A percentile compares a stretch with the other conserved stretches of the same genome.
Evolutionary conservation across 2,888 invertebrate genomes (phyloP).

Genomic region (Taphrorychus bicolor): DNA sequence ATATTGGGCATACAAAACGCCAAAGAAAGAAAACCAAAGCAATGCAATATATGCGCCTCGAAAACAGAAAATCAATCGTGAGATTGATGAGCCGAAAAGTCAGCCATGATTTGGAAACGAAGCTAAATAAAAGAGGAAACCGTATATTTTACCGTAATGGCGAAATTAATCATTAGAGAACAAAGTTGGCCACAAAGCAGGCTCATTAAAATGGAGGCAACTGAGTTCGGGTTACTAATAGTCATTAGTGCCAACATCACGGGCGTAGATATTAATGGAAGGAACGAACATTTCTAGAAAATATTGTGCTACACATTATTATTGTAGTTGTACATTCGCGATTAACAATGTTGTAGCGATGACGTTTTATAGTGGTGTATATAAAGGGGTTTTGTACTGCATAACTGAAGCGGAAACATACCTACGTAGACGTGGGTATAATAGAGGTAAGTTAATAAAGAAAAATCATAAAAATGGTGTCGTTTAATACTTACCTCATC

Average conservation of each 20-base stretch:
- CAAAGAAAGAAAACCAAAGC: no score
- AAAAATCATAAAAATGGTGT: neutral
- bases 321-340: no score
- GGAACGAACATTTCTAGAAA: conserved; percentile 1
- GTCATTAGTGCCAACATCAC: conserved; percentile 32
- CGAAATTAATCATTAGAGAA: conserved; percentile 40
- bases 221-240: conserved; percentile 37
- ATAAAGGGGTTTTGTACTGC: neutral
- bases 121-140: conserved; percentile 28
- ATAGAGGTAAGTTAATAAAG: no score
- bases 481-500: neutral
- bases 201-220: conserved; percentile 38
- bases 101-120: conserved; percentile 16
- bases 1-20: no score
- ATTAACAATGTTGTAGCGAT: no score
- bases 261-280: conserved; percentile 17
- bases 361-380: neutral
- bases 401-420: no score
- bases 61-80: neutral
- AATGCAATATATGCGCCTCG: no score
- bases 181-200: conserved; percentile 34
- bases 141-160: conserved; percentile 36
- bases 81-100: conserved; percentile 14
- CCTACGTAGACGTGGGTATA: no score
- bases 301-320: neutral